These are phyloP conservation scores for Sarotherodon lohbergeri DNA, from an alignment of 2,113 vertebrate genomes.

Conservation along the genomic window DNA sequence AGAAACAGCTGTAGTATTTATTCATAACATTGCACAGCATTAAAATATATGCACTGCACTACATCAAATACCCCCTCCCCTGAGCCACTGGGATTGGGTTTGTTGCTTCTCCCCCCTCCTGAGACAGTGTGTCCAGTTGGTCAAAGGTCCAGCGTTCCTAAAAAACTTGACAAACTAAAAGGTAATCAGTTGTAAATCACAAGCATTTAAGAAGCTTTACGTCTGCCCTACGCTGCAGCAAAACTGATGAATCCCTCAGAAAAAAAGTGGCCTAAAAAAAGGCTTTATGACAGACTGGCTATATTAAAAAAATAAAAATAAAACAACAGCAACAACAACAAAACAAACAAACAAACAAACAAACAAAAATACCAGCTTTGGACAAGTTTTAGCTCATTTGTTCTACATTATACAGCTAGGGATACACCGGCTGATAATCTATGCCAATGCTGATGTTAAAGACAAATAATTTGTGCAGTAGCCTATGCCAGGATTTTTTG, in stretches of 20 bases:
- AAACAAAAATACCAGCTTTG: conserved; percentile 4
- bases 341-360: not conserved
- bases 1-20: not conserved
- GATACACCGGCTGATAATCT: not conserved
- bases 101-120: conserved; percentile 84
- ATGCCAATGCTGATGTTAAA: not conserved
- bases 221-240: conserved; percentile 80
- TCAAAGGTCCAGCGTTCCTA: conserved; percentile 99
- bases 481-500: not conserved
- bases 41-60: not conserved
- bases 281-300: not conserved
- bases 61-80: conserved; percentile 37
- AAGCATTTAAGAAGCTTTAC: conserved; percentile 68
- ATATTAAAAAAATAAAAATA: not conserved
- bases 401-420: not conserved
- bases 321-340: not conserved
- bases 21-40: not conserved
- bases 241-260: conserved; percentile 66
- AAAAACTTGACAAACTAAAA: conserved; percentile 85
- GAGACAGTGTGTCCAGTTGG: conserved; percentile 99
- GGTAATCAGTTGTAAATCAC: conserved; percentile 77
- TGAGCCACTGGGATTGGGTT: conserved; percentile 58
- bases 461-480: not conserved
- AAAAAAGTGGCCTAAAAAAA: not conserved
- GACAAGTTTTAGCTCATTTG: conserved; percentile 23